Evolutionary conservation across 2,797 vertebrate species (phyloP).

Genomic region (Micromesistius poutassou): DNA sequence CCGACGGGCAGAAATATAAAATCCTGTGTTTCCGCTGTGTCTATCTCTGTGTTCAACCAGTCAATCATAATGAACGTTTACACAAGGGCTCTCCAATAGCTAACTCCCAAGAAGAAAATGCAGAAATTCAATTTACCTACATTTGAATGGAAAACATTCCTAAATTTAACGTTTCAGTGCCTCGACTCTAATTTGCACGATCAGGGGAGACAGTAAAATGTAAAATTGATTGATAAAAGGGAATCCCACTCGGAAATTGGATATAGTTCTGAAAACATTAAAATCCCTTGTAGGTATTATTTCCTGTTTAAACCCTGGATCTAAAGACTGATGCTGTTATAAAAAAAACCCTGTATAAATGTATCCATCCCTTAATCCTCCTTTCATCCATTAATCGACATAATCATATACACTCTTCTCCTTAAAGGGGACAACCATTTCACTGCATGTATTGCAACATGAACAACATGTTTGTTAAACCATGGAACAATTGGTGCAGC

Average conservation of each 20-base stretch:
- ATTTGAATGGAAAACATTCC: neutral
- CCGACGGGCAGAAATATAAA: neutral
- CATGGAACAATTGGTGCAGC: neutral
- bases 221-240: neutral
- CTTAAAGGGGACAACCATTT: too few species aligned
- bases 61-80: neutral
- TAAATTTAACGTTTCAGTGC: neutral
- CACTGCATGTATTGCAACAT: too few species aligned
- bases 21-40: neutral
- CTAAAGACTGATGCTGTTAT: neutral
- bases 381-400: too few species aligned
- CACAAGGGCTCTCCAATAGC: neutral
- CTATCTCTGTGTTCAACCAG: neutral
- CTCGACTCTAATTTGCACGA: neutral
- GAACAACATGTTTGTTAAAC: neutral
- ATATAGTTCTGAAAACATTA: neutral
- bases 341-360: neutral
- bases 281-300: neutral
- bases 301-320: neutral
- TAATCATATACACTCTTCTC: too few species aligned
- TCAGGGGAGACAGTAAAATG: neutral
- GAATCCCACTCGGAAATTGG: neutral
- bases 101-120: neutral
- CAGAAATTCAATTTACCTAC: neutral
- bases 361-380: neutral